Base-by-base conservation (phyloP, 2,113 vertebrate species). In the Oostethus manadensis region DNA sequence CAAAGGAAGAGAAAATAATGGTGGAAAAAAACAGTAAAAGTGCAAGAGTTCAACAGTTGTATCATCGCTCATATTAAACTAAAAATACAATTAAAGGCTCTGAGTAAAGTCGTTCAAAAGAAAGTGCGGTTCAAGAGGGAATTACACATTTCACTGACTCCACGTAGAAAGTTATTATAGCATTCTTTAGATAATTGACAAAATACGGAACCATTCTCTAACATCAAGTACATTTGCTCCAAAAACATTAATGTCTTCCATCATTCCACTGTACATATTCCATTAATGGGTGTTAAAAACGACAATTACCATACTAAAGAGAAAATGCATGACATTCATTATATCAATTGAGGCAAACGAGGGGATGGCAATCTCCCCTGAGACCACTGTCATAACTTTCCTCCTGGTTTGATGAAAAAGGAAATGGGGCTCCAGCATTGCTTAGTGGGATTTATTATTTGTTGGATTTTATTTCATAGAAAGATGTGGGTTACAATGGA, bases 281-380 rank as follows among this genome's bases (percentile, higher is more conserved):
- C 76, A 87, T 74, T 77, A 79, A 86, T 82, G 86, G 80, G 79
- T 86, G 88, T 85, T 87, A 88, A 88, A 87, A 84, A 85, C 74
- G 86, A 85, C 88, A 90, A 90, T 91, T 91, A 90, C 68, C 70
- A 72, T 73, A 79, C 80, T 79, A 77, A 56, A 76, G 82, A 84
- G 79, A 73, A 86, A 82, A 77, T 77, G 71, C 64, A 79, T 68
- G 81, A 75, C 72, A 83, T 86, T 89, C 85, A 87, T 90, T 88
- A 88, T 79, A 87, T 86, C 87, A 91, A 90, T 89, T 89, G 90
- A 79, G 71, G 77, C 77, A 88, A 87, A 87, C 68, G 82, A 83
- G 81, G 82, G 77, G 83, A 84, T 88, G 84, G 78, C 84, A 78
- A 75, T 77, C 68, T 86, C 87, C 86, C 86, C 51, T 38, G 86